These are phyloP conservation scores for Gonocerus acuteangulatus DNA, from an alignment of 2,888 invertebrate species.

Conservation along the genomic window DNA sequence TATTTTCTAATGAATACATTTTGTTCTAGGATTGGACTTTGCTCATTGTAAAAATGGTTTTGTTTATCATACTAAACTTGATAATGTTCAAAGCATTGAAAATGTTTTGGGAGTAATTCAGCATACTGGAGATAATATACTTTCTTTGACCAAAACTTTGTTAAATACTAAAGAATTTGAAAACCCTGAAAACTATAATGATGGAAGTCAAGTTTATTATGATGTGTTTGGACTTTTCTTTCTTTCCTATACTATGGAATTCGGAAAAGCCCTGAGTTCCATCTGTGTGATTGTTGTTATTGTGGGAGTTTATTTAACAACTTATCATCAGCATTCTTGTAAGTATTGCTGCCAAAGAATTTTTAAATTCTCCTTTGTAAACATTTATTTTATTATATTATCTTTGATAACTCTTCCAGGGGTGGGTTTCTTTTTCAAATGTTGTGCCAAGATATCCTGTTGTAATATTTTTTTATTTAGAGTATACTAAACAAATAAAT, in stretches of 20 bases:
- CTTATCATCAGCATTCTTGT: background rate
- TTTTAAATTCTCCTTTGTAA: background rate
- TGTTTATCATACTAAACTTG: conserved; percentile 71
- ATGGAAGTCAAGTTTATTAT: conserved; percentile 64
- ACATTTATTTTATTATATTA: background rate
- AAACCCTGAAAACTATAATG: conserved; percentile 40
- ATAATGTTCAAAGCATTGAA: conserved; percentile 56
- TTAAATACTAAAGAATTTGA: conserved; percentile 43
- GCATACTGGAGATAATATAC: conserved; percentile 82
- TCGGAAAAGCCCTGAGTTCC: background rate
- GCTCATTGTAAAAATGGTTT: conserved; percentile 89
- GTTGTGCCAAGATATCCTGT: no score
- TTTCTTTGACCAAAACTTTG: conserved; percentile 60
- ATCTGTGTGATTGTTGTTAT: background rate
- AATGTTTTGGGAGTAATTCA: conserved; percentile 76
- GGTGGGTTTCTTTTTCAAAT: no score
- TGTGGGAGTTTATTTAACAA: background rate
- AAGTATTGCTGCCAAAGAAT: background rate
- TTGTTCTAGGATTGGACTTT: conserved; percentile 73
- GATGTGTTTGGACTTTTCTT: conserved; percentile 68
- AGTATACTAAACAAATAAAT: no score
- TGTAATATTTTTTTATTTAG: no score
- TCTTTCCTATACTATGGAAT: conserved; percentile 19
- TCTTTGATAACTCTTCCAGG: no score
- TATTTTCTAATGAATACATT: background rate